phyloP scores from a whole-genome alignment of 2,113 vertebrate genomes.

The Tachuris rubrigastra region DNA sequence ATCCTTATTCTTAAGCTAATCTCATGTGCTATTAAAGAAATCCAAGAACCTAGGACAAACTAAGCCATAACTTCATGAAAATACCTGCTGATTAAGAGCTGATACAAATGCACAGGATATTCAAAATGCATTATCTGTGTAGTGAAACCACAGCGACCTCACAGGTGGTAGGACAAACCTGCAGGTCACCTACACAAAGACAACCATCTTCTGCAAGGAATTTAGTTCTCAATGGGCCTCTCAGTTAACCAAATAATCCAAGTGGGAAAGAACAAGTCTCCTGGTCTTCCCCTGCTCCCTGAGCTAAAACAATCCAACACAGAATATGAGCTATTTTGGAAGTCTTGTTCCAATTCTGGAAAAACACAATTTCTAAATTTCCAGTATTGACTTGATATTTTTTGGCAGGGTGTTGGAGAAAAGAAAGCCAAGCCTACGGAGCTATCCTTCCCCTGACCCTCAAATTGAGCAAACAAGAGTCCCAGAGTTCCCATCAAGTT shows the following conservation, averaged over 20 bases:
- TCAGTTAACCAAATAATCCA: not conserved
- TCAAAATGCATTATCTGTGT: not conserved
- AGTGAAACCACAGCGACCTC: not conserved
- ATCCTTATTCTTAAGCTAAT: not conserved
- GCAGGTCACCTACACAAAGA: not conserved
- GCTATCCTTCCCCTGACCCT: not conserved
- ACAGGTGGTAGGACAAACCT: not conserved
- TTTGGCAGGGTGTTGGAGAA: not conserved
- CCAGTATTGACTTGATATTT: not conserved
- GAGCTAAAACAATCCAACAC: not conserved
- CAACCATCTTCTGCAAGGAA: not conserved
- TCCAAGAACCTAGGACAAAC: not conserved
- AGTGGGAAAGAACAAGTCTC: not conserved
- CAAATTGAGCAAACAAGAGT: not conserved
- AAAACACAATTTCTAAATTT: not conserved
- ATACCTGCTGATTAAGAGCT: not conserved
- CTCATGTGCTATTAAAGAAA: not conserved
- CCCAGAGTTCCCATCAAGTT: not conserved
- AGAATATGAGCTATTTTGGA: not conserved
- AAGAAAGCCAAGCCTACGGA: not conserved
- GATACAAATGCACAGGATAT: not conserved
- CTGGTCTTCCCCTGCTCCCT: accelerated
- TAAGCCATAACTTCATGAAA: not conserved
- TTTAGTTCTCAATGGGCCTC: not conserved
- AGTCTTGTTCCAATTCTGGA: not conserved